A percentile compares a stretch with the other conserved stretches of the same genome.
These are phyloP conservation scores for Megaustenia siamemsis DNA, from an alignment of 2,888 invertebrate species.

Conservation along the genomic window DNA sequence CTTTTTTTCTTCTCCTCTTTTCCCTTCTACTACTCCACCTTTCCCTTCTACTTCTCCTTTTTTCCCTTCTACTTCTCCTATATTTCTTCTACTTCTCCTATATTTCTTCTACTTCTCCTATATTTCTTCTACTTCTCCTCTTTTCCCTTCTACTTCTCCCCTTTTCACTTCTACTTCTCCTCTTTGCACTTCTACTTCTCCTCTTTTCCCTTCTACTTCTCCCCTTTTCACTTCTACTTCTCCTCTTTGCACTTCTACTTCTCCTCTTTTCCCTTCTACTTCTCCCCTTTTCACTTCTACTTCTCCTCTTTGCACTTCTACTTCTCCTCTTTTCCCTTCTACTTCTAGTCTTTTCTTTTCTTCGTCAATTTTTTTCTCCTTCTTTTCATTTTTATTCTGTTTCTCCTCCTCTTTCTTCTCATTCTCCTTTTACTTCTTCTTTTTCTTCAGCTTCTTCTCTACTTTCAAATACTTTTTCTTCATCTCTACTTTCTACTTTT, in stretches of 20 bases:
- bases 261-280: background rate
- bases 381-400: background rate
- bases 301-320: no score
- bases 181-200: no score
- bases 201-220: no score
- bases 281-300: background rate
- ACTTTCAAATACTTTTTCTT: background rate
- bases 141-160: no score
- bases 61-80: no score
- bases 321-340: no score
- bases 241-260: background rate
- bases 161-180: no score
- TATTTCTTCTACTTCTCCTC: background rate
- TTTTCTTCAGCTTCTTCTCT: background rate
- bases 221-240: background rate
- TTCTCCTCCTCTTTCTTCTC: background rate
- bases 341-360: no score
- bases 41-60: background rate
- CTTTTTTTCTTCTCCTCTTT: background rate
- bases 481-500: background rate
- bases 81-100: background rate
- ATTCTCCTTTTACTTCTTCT: background rate
- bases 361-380: no score
- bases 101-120: background rate
- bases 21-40: background rate